phyloP scores from a whole-genome alignment of 1,140 invertebrate species.

The Nomia melanderi region DNA sequence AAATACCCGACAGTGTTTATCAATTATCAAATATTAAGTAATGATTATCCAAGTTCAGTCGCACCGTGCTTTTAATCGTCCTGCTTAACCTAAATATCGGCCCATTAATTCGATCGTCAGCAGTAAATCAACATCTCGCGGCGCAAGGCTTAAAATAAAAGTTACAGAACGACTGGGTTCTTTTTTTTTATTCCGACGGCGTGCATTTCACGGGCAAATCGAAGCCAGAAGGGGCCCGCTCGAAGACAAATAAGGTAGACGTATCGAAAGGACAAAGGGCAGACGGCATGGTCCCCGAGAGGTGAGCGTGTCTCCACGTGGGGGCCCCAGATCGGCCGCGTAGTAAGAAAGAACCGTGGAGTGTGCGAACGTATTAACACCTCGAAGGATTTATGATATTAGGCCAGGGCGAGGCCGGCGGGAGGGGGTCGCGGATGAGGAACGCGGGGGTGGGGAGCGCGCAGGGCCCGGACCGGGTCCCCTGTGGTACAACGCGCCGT shows the following conservation, averaged over 20 bases:
- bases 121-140: background rate
- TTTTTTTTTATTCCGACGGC: background rate
- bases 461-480: conserved; percentile 61
- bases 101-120: background rate
- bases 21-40: no score
- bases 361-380: conserved; percentile 79
- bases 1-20: no score
- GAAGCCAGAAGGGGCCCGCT: background rate
- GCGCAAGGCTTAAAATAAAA: background rate
- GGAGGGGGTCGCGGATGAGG: conserved; percentile 16
- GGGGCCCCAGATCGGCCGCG: conserved; percentile 55
- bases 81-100: background rate
- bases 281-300: conserved; percentile 34
- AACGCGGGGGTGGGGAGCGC: conserved; percentile 15
- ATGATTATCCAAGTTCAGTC: no score
- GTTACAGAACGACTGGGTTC: background rate
- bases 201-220: conserved; percentile 24
- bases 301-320: conserved; percentile 60
- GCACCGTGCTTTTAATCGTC: background rate
- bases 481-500: conserved; percentile 73
- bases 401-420: conserved; percentile 31
- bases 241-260: conserved; percentile 46
- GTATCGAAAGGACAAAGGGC: conserved; percentile 54
- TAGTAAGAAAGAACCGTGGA: conserved; percentile 62
- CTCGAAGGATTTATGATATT: conserved; percentile 79